Conservation (phyloP, 2,797 vertebrate species). For the Myotis planiceps region DNA sequence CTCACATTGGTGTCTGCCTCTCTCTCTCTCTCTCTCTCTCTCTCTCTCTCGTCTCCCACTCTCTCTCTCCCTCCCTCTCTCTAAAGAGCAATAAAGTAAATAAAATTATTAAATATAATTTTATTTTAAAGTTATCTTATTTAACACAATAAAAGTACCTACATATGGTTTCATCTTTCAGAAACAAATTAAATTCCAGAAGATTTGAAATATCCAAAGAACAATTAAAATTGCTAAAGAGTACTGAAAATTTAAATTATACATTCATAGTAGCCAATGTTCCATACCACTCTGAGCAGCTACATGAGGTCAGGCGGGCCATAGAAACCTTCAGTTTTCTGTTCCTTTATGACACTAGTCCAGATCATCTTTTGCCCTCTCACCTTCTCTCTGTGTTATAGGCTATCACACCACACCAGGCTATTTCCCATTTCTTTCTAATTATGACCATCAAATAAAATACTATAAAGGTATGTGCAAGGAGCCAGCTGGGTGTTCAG, state of each 20-base stretch:
- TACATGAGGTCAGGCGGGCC: constrained; percentile 12
- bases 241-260: constrained; percentile 47
- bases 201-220: constrained; percentile 11
- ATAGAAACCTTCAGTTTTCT: not conserved
- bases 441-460: constrained; percentile 58
- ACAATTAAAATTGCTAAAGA: constrained; percentile 66
- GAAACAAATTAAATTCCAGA: constrained; percentile 25
- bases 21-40: not conserved
- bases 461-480: not conserved
- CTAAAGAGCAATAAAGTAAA: not conserved
- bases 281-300: not conserved
- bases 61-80: not conserved
- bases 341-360: constrained; percentile 10
- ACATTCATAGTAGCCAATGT: not conserved
- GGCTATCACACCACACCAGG: not conserved
- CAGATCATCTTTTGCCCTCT: constrained; percentile 19
- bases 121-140: not conserved
- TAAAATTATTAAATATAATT: not conserved
- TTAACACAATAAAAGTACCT: not conserved
- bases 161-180: constrained; percentile 19
- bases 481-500: not conserved
- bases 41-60: not conserved
- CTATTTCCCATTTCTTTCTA: constrained; percentile 35
- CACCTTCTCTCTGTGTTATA: constrained; percentile 47
- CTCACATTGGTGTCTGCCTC: not conserved